Percentiles rank a stretch among this genome's conserved stretches.
phyloP scores from a whole-genome alignment of 2,113 vertebrate genomes.

The Synchiropus splendidus region DNA sequence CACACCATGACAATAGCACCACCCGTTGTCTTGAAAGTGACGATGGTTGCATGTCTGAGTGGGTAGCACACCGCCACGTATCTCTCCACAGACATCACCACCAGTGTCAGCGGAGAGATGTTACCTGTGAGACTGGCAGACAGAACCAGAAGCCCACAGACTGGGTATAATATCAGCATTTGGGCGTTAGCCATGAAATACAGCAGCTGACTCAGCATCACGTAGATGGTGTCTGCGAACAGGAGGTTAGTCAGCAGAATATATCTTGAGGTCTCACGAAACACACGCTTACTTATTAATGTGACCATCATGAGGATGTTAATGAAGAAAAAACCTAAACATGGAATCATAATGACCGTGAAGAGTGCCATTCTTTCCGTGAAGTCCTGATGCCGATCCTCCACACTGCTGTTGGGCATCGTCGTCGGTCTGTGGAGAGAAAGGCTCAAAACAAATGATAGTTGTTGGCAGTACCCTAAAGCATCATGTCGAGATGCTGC shows the following conservation, averaged over 20 bases:
- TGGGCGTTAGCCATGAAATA: background rate
- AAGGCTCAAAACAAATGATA: too few relatives aligned
- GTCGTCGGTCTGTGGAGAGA: too few relatives aligned
- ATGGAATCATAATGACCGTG: background rate
- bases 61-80: slow-evolving; percentile 44
- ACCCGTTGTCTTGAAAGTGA: slow-evolving; percentile 22
- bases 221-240: background rate
- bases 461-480: too few relatives aligned
- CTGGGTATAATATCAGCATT: background rate
- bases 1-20: slow-evolving; percentile 21
- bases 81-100: slow-evolving; percentile 44
- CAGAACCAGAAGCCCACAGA: slow-evolving; percentile 9
- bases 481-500: too few relatives aligned
- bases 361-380: background rate
- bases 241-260: slow-evolving; percentile 8
- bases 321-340: background rate
- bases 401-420: too few relatives aligned
- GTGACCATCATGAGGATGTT: slow-evolving; percentile 1
- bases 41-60: slow-evolving; percentile 25
- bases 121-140: background rate
- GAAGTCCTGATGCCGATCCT: background rate
- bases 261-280: slow-evolving; percentile 3
- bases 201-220: background rate
- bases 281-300: slow-evolving; percentile 1
- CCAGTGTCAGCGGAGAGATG: slow-evolving; percentile 28